A percentile compares a stretch with the other conserved stretches of the same genome.
These are phyloP conservation scores for Rhizoglyphus robini DNA, from an alignment of 1,140 invertebrate genomes.

Conservation along the genomic window DNA sequence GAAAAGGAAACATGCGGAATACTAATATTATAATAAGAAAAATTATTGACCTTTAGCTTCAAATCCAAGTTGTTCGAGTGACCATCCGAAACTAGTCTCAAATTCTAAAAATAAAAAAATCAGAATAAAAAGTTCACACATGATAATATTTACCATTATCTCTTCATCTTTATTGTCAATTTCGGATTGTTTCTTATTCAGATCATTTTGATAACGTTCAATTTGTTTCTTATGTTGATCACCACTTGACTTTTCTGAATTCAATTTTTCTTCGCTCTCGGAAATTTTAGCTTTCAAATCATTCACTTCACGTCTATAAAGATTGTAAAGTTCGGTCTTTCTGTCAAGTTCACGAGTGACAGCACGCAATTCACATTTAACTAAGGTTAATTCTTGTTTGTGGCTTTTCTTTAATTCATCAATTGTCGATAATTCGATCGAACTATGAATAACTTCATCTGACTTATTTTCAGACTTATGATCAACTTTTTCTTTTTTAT, in stretches of 20 bases:
- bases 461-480: not conserved
- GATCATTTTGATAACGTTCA: not conserved
- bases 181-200: not conserved
- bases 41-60: slow-evolving; percentile 12
- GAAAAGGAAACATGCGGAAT: too few species aligned
- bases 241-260: not conserved
- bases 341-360: not conserved
- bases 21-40: not conserved
- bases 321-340: not conserved
- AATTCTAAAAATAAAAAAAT: not conserved
- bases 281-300: not conserved
- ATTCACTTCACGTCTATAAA: not conserved
- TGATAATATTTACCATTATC: not conserved
- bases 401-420: not conserved
- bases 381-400: not conserved
- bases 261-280: not conserved
- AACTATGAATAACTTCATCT: not conserved
- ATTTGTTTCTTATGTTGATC: slow-evolving; percentile 1
- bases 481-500: not conserved
- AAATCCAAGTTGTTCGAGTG: not conserved
- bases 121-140: not conserved
- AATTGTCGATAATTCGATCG: not conserved
- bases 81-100: not conserved
- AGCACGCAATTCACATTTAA: not conserved
- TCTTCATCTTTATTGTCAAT: not conserved